phyloP scores from a whole-genome alignment of 2,113 vertebrate genomes.

The Chaenogobius annularis region DNA sequence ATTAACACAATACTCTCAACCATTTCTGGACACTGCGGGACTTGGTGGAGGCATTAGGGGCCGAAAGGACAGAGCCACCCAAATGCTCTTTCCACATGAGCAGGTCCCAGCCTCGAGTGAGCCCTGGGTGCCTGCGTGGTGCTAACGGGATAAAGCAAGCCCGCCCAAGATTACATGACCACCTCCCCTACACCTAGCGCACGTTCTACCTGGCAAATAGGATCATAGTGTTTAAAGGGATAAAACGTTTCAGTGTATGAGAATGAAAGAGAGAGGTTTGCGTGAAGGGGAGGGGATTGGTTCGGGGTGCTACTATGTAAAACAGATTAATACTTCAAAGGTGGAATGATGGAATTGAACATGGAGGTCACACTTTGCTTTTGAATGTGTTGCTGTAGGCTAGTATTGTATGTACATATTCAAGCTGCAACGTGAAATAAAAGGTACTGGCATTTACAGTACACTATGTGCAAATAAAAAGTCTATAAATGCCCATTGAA shows the following conservation, averaged over 20 bases:
- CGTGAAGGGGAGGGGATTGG: slow-evolving; percentile 16
- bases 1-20: neutral
- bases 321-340: slow-evolving; percentile 68
- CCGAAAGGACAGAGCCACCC: slow-evolving; percentile 64
- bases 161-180: slow-evolving; percentile 74
- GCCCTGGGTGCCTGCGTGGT: slow-evolving; percentile 39
- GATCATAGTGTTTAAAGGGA: slow-evolving; percentile 76
- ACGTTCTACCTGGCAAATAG: slow-evolving; percentile 77
- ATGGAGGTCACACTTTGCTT: slow-evolving; percentile 49
- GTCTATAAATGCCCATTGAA: slow-evolving; percentile 34
- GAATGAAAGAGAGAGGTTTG: slow-evolving; percentile 49
- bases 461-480: slow-evolving; percentile 40
- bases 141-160: slow-evolving; percentile 74
- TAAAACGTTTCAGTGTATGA: slow-evolving; percentile 66
- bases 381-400: slow-evolving; percentile 51
- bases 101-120: slow-evolving; percentile 60
- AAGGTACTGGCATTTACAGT: slow-evolving; percentile 41
- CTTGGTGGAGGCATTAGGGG: slow-evolving; percentile 64
- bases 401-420: slow-evolving; percentile 36
- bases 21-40: slow-evolving; percentile 35
- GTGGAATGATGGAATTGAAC: slow-evolving; percentile 57
- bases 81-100: slow-evolving; percentile 75
- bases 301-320: slow-evolving; percentile 29
- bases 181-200: slow-evolving; percentile 71
- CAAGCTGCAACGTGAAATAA: slow-evolving; percentile 28